Base-by-base conservation (phyloP, 1,140 invertebrate species). In the Drosophila orena region DNA sequence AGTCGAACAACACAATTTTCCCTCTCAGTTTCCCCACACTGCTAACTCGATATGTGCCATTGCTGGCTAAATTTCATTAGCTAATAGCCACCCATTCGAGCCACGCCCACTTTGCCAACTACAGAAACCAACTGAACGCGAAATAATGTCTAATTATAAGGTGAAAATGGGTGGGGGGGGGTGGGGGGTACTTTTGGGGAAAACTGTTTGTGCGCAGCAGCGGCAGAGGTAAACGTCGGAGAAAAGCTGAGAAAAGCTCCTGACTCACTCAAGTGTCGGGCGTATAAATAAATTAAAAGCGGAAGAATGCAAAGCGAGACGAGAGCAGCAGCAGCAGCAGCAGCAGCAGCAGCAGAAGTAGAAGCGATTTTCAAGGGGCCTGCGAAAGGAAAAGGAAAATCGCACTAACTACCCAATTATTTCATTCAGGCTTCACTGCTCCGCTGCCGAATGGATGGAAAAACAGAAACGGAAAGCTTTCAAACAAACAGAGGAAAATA, bases 331-430 rank as follows among this genome's bases (percentile, higher is more conserved):
- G 30, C 30, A 30, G 27, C 27, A 10, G 27, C 27, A 30, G 27
- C n/a, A n/a, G n/a, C n/a, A 30, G 27, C 27, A 30, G 27, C 27
- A 10, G 27, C 27, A 30, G 27, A 8, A 10, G 17, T 12, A 44
- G 52, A 49, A 68, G 77, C 44, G 54, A 42, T 30, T 76, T 61
- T 77, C 49, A 46, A 59, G 47, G 40, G 47, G 34, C 46, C 56
- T 30, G 61, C 34, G 24, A 68, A 50, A 50, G 59, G 56, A 69
- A 69, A 75, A 58, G 59, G 49, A 54, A 79, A 77, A 77, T 65
- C 83, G 85, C 75, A 90, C 83, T 91, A 91, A 91, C 89, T 86
- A 91, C 79, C 90, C 81, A 91, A 91, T 91, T 91, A 91, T 91
- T 91, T 91, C 85, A 90, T 91, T 91, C 79, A 90, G 79, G 89